Evolutionary conservation across 1,140 invertebrate genomes (phyloP).

Genomic region (Drosophila lowei): DNA sequence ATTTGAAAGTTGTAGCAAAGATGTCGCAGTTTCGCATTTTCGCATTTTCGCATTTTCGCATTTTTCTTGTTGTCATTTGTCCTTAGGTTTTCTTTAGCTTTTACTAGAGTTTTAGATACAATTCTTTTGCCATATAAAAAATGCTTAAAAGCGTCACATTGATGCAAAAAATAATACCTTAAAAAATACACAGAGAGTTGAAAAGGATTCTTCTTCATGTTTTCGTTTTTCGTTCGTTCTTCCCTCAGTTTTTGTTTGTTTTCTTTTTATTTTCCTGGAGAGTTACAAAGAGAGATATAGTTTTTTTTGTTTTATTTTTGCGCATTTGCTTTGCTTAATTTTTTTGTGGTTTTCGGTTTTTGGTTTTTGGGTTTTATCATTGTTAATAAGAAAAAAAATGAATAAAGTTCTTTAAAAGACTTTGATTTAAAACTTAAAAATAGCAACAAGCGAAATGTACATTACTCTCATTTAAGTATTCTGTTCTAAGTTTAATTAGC

Average conservation of each 20-base stretch:
- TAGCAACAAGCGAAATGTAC: conserved; percentile 82
- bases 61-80: conserved; percentile 35
- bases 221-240: conserved; percentile 35
- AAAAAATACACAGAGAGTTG: conserved; percentile 75
- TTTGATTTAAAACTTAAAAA: conserved; percentile 82
- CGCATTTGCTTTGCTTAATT: conserved; percentile 47
- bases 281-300: conserved; percentile 61
- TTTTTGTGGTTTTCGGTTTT: conserved; percentile 32
- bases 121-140: conserved; percentile 69
- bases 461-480: conserved; percentile 63
- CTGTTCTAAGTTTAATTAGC: conserved; percentile 54
- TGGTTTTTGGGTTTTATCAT: conserved; percentile 50
- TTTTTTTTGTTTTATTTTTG: conserved; percentile 44
- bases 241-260: conserved; percentile 20
- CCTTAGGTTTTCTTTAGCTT: conserved; percentile 46
- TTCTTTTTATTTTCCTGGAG: conserved; percentile 29
- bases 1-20: conserved; percentile 74
- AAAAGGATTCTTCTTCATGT: conserved; percentile 49
- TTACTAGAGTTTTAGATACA: conserved; percentile 69
- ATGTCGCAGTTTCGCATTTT: conserved; percentile 50
- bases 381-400: conserved; percentile 73
- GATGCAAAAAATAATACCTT: conserved; percentile 76
- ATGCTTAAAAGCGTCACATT: conserved; percentile 76
- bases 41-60: conserved; percentile 49
- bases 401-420: conserved; percentile 82